Evolutionary conservation across 92 coral and sea anemone genomes (phyloP), one percentile per base, ranked within the genome.

Genomic region (Heteractis magnifica): DNA sequence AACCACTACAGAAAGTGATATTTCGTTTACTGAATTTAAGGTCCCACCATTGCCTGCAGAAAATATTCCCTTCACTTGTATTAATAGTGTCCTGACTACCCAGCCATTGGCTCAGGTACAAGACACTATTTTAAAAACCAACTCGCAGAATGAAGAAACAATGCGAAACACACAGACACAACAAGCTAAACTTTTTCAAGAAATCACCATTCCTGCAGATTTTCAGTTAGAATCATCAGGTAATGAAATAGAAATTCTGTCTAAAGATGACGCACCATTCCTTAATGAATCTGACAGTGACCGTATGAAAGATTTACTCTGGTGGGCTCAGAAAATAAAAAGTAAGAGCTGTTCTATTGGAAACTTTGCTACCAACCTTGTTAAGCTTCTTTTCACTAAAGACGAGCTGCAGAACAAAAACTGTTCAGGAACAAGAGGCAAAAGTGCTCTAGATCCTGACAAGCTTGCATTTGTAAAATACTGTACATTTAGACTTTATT

Each of bases 371-470:
- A 89, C 85, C 4, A 90, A 90, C 52, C 81, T 92, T 65, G 91
- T 90, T 8, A 87, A 90, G 48, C 84, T 87, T 13, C 79, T 92
- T 44, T 92, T 92, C 50, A 81, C 87, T 14, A 87, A 87, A 59
- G 95, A 92, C 3, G 95, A 92, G 80, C 86, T 85, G 50, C 82
- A 76, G 15, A 87, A 92, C 88, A 84, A 79, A 70, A 92, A 92
- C 85, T 92, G 95, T 59, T 86, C 92, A 18, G 95, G 95, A 71
- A 89, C 92, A 6, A 84, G 93, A 79, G 95, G 95, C 20, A 92
- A 92, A 62, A 84, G 51, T 15, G 85, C 95, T 13, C 89, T 92
- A 16, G 93, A 92, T 50, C 83, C 91, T 49, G 93, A 78, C 13
- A 92, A 92, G 75, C 89, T 92, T 49, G 87, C 86, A 64, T 86